These are phyloP conservation scores for Paracanthobrama guichenoti DNA, from an alignment of 2,113 vertebrate species.

Conservation along the genomic window DNA sequence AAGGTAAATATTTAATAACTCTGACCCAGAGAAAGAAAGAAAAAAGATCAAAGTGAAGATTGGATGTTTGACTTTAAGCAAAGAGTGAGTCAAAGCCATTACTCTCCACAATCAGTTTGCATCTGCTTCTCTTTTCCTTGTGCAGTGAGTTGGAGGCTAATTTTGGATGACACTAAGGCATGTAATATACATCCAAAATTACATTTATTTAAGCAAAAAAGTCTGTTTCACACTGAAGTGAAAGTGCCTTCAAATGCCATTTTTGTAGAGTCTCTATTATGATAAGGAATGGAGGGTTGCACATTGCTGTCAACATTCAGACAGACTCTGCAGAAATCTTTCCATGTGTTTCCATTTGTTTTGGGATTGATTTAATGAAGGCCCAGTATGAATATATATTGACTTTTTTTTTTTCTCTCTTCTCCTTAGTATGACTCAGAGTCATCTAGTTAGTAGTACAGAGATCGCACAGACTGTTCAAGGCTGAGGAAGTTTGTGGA, in stretches of 20 bases:
- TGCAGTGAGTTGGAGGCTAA: constrained; percentile 38
- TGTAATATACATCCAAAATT: neutral
- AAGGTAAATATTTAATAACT: constrained; percentile 80
- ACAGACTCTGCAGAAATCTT: neutral
- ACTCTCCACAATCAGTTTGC: constrained; percentile 67
- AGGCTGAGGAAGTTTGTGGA: neutral
- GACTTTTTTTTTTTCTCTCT: neutral
- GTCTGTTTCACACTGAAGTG: neutral
- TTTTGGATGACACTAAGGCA: constrained; percentile 53
- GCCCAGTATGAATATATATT: constrained; percentile 12
- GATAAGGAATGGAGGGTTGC: neutral
- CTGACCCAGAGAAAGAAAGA: constrained; percentile 66
- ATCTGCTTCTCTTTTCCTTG: constrained; percentile 25
- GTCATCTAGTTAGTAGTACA: neutral
- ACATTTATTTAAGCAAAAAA: neutral
- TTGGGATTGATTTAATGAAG: neutral
- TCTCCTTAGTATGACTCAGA: neutral
- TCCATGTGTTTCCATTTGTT: neutral
- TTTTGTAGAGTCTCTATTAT: constrained; percentile 64
- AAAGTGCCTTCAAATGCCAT: constrained; percentile 55
- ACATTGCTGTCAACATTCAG: neutral
- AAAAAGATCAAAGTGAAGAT: constrained; percentile 69
- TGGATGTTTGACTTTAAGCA: constrained; percentile 71
- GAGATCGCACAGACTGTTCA: neutral
- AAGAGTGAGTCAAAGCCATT: constrained; percentile 69